A percentile compares a stretch with the other conserved stretches of the same genome.
phyloP scores from a whole-genome alignment of 2,888 invertebrate species.

The Schrankia costaestrigalis region DNA sequence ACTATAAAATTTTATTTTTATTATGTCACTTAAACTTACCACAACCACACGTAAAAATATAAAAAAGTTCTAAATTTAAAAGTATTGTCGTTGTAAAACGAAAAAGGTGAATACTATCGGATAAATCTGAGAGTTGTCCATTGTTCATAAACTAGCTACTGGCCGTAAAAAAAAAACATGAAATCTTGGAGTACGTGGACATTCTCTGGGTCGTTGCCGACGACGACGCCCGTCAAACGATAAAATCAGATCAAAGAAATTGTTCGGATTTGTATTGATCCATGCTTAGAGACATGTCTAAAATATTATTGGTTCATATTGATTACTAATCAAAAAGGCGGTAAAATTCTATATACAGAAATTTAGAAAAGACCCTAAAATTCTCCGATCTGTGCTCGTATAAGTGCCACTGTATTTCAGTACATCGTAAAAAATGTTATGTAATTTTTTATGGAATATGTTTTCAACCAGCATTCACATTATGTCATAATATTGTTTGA shows the following conservation, averaged over 20 bases:
- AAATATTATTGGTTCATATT: conserved; percentile 16
- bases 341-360: conserved; percentile 14
- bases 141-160: conserved; percentile 31
- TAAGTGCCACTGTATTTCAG: conserved; percentile 16
- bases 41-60: too few relatives aligned
- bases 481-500: too few relatives aligned
- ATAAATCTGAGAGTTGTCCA: conserved; percentile 22
- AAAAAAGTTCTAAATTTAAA: too few relatives aligned
- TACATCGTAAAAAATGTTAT: conserved; percentile 17
- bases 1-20: too few relatives aligned
- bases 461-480: conserved; percentile 17
- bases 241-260: conserved; percentile 49
- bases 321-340: conserved; percentile 22
- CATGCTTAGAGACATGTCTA: not conserved
- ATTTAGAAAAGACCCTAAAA: conserved; percentile 2
- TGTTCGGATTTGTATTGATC: conserved; percentile 43
- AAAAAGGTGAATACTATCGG: conserved; percentile 17
- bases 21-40: too few relatives aligned
- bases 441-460: conserved; percentile 14
- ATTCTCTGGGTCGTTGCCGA: conserved; percentile 44
- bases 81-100: not conserved
- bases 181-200: conserved; percentile 31
- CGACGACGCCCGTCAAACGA: conserved; percentile 50
- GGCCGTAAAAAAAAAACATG: conserved; percentile 34
- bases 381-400: conserved; percentile 8